These are phyloP conservation scores for Chrysolina oricalcia DNA, from an alignment of 2,888 invertebrate genomes.

Conservation along the genomic window DNA sequence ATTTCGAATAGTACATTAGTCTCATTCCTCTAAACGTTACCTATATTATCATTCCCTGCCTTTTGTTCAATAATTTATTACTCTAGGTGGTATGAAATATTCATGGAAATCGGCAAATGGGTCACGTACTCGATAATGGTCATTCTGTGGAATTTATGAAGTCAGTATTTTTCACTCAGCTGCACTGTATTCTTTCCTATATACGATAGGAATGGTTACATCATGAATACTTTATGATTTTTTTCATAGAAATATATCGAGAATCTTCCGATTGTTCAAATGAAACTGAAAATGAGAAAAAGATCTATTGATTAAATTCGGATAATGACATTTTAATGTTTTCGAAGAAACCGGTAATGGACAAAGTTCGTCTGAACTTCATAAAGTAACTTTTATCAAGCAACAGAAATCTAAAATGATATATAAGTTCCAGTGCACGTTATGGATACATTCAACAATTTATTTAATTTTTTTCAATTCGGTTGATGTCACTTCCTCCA, in stretches of 20 bases:
- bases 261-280: background rate
- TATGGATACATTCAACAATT: too few relatives aligned
- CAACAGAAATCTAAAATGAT: too few relatives aligned
- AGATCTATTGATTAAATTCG: too few relatives aligned
- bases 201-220: background rate
- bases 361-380: too few relatives aligned
- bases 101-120: constrained; percentile 21
- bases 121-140: constrained; percentile 8
- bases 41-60: background rate
- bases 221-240: constrained; percentile 2
- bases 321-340: too few relatives aligned
- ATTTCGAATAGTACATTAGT: too few relatives aligned
- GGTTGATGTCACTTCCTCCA: too few relatives aligned
- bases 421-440: too few relatives aligned
- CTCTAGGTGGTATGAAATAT: constrained; percentile 9
- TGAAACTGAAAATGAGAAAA: too few relatives aligned
- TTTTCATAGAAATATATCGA: background rate
- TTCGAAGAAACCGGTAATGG: too few relatives aligned
- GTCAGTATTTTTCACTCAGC: constrained; percentile 3
- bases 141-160: constrained; percentile 12
- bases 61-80: constrained; percentile 19
- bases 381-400: too few relatives aligned
- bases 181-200: constrained; percentile 8
- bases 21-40: background rate
- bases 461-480: too few relatives aligned